Conservation (phyloP, 2,113 vertebrate genomes). For the Pandion haliaetus region DNA sequence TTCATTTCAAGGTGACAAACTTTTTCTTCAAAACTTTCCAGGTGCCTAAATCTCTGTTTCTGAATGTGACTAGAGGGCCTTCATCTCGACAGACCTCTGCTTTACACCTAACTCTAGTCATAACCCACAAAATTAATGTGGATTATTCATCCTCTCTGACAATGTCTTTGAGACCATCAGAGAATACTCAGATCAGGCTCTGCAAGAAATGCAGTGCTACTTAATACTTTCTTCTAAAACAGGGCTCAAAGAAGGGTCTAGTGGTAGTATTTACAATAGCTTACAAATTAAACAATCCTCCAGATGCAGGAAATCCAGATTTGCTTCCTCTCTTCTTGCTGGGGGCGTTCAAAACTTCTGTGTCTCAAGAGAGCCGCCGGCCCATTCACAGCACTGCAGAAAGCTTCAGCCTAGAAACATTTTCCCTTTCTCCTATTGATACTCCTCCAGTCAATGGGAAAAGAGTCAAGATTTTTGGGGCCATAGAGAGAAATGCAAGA, state of each 20-base stretch:
- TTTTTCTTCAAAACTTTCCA: background rate
- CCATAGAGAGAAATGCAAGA: background rate
- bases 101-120: background rate
- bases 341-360: background rate
- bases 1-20: background rate
- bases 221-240: background rate
- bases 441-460: background rate
- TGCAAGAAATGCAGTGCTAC: background rate
- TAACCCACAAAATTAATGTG: background rate
- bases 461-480: background rate
- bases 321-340: background rate
- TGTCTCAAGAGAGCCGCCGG: rapidly evolving
- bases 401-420: background rate
- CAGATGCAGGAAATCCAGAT: background rate
- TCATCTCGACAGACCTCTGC: background rate
- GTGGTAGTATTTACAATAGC: background rate
- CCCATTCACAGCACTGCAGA: background rate
- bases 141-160: background rate
- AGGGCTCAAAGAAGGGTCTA: background rate
- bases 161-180: background rate
- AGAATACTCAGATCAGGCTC: background rate
- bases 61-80: background rate
- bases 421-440: background rate
- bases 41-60: background rate
- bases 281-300: background rate